A percentile compares a stretch with the other conserved stretches of the same genome.
Evolutionary conservation across 2,113 vertebrate species (phyloP).

Genomic region (Chloroceryle aenea): DNA sequence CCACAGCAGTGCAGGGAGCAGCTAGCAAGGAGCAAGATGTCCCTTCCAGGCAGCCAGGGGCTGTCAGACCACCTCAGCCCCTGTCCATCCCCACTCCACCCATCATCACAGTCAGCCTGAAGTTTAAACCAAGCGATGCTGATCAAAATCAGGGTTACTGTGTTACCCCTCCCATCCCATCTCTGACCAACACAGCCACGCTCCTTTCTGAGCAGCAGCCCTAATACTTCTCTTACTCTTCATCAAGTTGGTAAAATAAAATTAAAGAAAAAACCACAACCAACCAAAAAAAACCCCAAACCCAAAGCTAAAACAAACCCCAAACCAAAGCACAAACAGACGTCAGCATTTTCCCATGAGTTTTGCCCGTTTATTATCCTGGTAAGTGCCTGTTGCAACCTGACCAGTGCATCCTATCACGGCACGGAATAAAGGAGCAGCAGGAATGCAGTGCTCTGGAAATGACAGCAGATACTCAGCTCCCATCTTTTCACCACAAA

Average conservation of each 20-base stretch:
- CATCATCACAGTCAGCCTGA: neutral
- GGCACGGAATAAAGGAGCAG: neutral
- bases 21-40: neutral
- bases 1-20: neutral
- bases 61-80: neutral
- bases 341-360: neutral
- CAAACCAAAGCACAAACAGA: neutral
- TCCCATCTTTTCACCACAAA: neutral
- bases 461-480: neutral
- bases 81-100: no score
- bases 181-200: neutral
- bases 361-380: neutral
- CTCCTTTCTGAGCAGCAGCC: accelerated
- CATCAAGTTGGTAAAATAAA: neutral
- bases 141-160: neutral
- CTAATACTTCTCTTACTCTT: neutral
- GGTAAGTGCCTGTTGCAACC: neutral
- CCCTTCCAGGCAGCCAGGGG: neutral
- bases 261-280: no score
- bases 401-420: neutral
- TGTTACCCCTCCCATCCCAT: accelerated
- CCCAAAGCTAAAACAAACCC: no score
- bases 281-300: neutral
- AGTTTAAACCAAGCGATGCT: neutral
- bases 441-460: neutral